phyloP scores from a whole-genome alignment of 2,888 invertebrate species.

The Micropterix aruncella region DNA sequence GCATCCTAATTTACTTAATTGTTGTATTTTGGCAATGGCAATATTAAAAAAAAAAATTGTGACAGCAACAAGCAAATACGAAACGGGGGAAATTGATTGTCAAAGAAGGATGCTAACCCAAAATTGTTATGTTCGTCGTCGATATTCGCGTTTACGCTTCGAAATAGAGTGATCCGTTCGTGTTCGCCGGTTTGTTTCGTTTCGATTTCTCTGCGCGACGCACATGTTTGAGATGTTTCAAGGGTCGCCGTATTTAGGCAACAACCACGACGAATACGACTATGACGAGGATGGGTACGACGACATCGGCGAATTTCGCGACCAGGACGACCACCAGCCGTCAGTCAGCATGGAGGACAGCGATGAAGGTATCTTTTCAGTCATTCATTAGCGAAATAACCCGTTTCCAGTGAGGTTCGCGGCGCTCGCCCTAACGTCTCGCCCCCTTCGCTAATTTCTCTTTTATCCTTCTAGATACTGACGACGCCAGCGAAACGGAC shows the following conservation, averaged over 20 bases:
- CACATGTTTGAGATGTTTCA: conserved; percentile 19
- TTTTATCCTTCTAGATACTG: conserved; percentile 73
- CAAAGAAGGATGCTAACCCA: background rate
- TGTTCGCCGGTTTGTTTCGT: too few species aligned
- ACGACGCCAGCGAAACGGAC: conserved; percentile 95
- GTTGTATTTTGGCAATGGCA: too few species aligned
- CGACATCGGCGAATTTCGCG: conserved; percentile 52
- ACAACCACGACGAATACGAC: conserved; percentile 54
- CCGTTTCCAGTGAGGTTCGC: too few species aligned
- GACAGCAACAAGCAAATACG: too few species aligned
- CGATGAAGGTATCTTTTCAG: conserved; percentile 33
- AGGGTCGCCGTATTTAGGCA: conserved; percentile 53
- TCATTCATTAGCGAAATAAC: background rate
- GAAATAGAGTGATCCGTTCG: too few species aligned
- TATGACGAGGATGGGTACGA: conserved; percentile 61
- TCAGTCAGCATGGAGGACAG: conserved; percentile 45
- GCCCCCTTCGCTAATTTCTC: too few species aligned
- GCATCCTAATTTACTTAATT: too few species aligned
- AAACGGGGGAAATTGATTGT: background rate
- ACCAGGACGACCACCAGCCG: conserved; percentile 44
- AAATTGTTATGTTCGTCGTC: background rate
- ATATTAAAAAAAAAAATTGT: too few species aligned
- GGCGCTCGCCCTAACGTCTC: too few species aligned
- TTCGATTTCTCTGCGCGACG: too few species aligned
- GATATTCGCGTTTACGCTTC: background rate